phyloP scores from a whole-genome alignment of 2,888 invertebrate species.

The Conchocele bisecta region DNA sequence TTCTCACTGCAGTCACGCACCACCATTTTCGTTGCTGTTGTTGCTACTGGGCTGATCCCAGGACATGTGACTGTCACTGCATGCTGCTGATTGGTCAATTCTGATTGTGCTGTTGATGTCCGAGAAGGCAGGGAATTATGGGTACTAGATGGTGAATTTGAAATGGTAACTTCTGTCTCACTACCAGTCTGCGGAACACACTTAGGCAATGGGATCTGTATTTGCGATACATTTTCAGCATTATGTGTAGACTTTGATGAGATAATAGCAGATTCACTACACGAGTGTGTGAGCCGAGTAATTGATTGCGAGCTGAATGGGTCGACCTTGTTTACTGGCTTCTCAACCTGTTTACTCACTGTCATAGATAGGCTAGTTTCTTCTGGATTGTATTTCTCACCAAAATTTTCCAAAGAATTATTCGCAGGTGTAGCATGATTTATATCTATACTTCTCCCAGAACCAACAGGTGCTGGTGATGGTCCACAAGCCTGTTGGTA shows the following conservation, averaged over 20 bases:
- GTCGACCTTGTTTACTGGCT: conserved; percentile 61
- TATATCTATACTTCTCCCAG: no score
- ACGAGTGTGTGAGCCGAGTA: conserved; percentile 19
- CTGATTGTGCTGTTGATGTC: no score
- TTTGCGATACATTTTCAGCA: background rate
- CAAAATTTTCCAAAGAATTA: no score
- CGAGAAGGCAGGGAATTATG: no score
- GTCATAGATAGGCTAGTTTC: background rate
- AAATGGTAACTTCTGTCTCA: no score
- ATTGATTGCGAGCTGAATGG: conserved; percentile 34
- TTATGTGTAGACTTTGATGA: background rate
- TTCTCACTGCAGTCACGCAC: conserved; percentile 40
- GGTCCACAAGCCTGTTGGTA: conserved; percentile 17
- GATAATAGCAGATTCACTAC: conserved; percentile 25
- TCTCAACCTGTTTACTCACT: conserved; percentile 15
- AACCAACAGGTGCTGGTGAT: no score
- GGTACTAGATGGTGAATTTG: no score
- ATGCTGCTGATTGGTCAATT: no score
- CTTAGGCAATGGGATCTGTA: no score
- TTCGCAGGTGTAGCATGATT: no score
- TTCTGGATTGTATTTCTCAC: no score
- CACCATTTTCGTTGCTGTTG: background rate
- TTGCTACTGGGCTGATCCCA: background rate
- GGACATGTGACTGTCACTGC: background rate
- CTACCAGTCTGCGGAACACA: no score